These are phyloP conservation scores for Zaprionus africanus DNA, from an alignment of 1,140 invertebrate genomes.

Conservation along the genomic window DNA sequence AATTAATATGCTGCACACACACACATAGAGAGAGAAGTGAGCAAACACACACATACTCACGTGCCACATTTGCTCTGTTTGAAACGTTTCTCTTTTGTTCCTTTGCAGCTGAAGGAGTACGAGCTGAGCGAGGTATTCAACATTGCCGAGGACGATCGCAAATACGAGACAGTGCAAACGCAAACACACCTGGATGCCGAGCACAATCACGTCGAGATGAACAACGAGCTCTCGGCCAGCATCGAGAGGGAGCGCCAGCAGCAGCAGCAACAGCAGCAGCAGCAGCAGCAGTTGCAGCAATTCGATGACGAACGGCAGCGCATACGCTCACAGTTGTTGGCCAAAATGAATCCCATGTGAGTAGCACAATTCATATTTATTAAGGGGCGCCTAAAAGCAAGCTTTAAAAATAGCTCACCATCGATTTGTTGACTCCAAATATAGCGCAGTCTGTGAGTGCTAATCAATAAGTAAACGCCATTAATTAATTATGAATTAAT, in stretches of 20 bases:
- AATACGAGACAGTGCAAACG: constrained; percentile 90
- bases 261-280: constrained; percentile 74
- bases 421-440: neutral
- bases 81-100: constrained; percentile 2
- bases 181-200: constrained; percentile 88
- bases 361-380: constrained; percentile 34
- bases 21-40: constrained; percentile 18
- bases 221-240: constrained; percentile 91
- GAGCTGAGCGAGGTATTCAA: constrained; percentile 94
- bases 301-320: constrained; percentile 72
- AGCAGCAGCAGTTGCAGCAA: constrained; percentile 71
- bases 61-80: constrained; percentile 44
- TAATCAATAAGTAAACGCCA: neutral
- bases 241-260: constrained; percentile 89
- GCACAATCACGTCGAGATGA: constrained; percentile 87
- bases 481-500: constrained; percentile 10
- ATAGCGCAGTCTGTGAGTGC: neutral
- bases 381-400: neutral
- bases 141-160: constrained; percentile 90
- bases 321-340: constrained; percentile 76
- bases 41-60: neutral
- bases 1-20: constrained; percentile 81
- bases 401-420: neutral
- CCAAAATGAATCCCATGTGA: constrained; percentile 84
- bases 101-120: constrained; percentile 91